Conservation (phyloP, 2,888 invertebrate species). For the Epinotia demarniana region DNA sequence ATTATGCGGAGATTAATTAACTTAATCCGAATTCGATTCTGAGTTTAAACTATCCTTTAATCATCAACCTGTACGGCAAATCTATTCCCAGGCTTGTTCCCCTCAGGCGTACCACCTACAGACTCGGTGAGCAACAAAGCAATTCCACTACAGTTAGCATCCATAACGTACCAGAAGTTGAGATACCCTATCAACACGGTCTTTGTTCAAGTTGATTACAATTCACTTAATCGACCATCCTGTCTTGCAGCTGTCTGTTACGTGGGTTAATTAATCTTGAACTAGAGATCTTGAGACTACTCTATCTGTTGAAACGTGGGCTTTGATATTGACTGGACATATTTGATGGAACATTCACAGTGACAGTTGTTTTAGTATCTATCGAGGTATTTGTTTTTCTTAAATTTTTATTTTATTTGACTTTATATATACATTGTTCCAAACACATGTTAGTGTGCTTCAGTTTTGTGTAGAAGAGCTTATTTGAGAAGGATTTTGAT, state of each 20-base stretch:
- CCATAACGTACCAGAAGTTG: constrained; percentile 21
- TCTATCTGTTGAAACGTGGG: constrained; percentile 29
- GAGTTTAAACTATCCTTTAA: constrained; percentile 1
- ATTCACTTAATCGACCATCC: constrained; percentile 38
- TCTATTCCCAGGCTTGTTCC: background rate
- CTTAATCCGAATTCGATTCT: background rate
- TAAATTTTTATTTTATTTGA: too few species aligned
- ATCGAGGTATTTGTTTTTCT: too few species aligned
- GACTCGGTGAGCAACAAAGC: constrained; percentile 11
- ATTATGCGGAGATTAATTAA: background rate
- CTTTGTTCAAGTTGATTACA: constrained; percentile 42
- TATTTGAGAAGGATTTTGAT: too few species aligned
- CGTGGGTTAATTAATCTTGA: constrained; percentile 43
- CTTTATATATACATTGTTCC: too few species aligned
- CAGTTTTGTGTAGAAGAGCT: too few species aligned
- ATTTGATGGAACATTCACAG: constrained; percentile 1
- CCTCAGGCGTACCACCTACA: constrained; percentile 9
- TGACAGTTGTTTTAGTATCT: constrained; percentile 1
- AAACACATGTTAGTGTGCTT: too few species aligned
- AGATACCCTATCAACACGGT: constrained; percentile 30
- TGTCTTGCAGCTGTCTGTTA: constrained; percentile 38
- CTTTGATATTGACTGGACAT: constrained; percentile 23
- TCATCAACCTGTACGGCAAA: constrained; percentile 14
- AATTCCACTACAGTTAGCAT: constrained; percentile 25
- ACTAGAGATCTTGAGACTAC: constrained; percentile 32